phyloP scores from a whole-genome alignment of 2,797 vertebrate species.

The Podargus strigoides region DNA sequence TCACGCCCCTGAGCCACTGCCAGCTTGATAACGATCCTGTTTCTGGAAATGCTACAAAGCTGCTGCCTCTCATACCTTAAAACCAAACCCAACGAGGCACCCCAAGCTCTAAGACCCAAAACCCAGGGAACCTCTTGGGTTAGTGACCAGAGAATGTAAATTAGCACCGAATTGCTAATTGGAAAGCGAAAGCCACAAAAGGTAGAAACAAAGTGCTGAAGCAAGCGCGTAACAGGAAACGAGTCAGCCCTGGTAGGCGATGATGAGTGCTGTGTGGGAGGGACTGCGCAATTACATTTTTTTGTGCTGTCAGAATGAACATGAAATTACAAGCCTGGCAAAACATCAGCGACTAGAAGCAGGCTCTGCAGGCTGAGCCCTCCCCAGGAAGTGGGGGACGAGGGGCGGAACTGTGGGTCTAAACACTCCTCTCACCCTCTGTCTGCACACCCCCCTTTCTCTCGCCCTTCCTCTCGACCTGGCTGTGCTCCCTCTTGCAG shows the following conservation, averaged over 20 bases:
- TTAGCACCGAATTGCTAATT: background rate
- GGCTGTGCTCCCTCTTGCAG: background rate
- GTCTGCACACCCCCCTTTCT: background rate
- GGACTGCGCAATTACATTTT: conserved; percentile 25
- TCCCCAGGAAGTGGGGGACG: background rate
- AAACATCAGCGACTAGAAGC: background rate
- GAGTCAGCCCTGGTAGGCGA: background rate
- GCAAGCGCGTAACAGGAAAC: conserved; percentile 51
- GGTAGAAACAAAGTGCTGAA: background rate
- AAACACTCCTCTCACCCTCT: background rate
- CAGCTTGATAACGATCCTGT: background rate
- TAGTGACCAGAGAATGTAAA: accelerated
- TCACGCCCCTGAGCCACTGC: background rate
- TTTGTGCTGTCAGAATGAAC: conserved; percentile 20
- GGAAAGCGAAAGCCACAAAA: conserved; percentile 7
- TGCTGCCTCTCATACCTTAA: background rate
- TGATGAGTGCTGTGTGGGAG: conserved; percentile 36
- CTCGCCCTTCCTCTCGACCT: background rate
- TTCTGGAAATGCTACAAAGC: background rate
- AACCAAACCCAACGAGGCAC: background rate
- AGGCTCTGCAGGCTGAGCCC: background rate
- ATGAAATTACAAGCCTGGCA: conserved; percentile 9
- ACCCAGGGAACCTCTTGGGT: background rate
- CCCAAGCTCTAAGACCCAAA: background rate
- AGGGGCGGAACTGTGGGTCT: background rate